Percentiles rank a stretch among this genome's conserved stretches.
Evolutionary conservation across 2,797 vertebrate species (phyloP).

Genomic region (Echeneis naucrates): DNA sequence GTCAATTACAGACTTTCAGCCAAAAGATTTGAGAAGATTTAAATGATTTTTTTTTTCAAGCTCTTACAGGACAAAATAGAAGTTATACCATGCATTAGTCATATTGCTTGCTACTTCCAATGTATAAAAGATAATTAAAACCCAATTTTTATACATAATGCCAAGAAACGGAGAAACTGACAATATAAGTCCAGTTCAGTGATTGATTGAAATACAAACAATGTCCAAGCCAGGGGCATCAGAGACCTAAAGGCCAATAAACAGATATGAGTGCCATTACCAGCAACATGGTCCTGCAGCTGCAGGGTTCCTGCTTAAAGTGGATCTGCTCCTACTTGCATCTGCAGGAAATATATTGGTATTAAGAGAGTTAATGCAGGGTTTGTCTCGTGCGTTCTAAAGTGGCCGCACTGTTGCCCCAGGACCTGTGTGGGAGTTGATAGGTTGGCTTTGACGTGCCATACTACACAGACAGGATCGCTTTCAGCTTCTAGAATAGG

Average conservation of each 20-base stretch:
- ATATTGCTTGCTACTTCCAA: neutral
- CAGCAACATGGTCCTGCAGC: conserved; percentile 16
- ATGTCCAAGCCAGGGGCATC: neutral
- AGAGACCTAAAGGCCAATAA: conserved; percentile 3
- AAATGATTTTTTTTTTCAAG: neutral
- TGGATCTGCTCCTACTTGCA: conserved; percentile 68
- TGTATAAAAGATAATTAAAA: conserved; percentile 1
- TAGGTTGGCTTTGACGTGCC: conserved; percentile 59
- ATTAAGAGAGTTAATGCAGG: conserved; percentile 66
- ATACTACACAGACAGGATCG: conserved; percentile 54
- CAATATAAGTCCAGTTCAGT: conserved; percentile 1
- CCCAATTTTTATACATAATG: neutral
- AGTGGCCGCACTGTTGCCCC: conserved; percentile 68
- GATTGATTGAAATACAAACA: neutral
- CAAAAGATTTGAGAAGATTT: neutral
- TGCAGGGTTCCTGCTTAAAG: conserved; percentile 18
- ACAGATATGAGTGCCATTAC: conserved; percentile 2
- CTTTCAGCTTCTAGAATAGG: conserved; percentile 58
- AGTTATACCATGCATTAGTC: neutral
- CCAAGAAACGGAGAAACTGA: neutral
- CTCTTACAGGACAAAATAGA: neutral
- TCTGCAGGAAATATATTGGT: conserved; percentile 33
- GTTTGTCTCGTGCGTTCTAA: conserved; percentile 65
- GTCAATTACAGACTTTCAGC: neutral
- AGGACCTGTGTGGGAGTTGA: conserved; percentile 68